Evolutionary conservation across 2,888 invertebrate genomes (phyloP), one percentile per base, ranked within the genome.

Genomic region (Drosophila recens): DNA sequence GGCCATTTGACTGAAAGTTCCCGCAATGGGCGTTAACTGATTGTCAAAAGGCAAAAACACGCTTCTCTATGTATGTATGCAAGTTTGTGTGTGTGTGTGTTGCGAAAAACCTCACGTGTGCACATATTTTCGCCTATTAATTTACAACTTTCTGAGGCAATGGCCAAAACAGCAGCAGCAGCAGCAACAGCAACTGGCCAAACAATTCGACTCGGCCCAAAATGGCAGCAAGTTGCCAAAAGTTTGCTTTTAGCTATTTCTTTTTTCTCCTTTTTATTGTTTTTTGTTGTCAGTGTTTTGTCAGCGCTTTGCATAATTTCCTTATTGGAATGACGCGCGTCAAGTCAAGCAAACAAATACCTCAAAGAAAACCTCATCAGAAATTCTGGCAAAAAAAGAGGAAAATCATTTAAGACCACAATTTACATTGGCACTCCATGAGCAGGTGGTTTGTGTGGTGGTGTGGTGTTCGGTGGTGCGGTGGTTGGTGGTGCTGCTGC

Each of bases 61-160:
- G 13, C 54, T 3, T 23, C 4, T 56, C 9, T 46, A 11, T 38
- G 8, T 33, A 4, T 33, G 1, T 69, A 23, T 65, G 40, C n/a
- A n/a, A n/a, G n/a, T 45, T 13, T 49, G 27, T 27, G 27, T 4
- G n/a, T 30, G n/a, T 42, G 10, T 33, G 15, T 43, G 49, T 54
- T 53, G 70, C 57, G 34, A 62, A 77, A 17, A 85, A 71, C 73
- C 71, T 80, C 71, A 78, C 76, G 75, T 74, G 56, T 54, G 38
- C 23, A 40, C n/a, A 40, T 40, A 80, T 88, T 87, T 84, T 82
- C 88, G 87, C 83, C 83, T 86, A 86, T 83, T 86, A 84, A 84
- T 84, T 84, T 84, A 84, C 84, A 84, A 88, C 87, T 85, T 85
- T 87, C 78, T 82, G 64, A 68, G 66, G 70, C 80, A 66, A 82